Percentiles rank a stretch among this genome's conserved stretches.
These are phyloP conservation scores for Anarsia innoxiella DNA, from an alignment of 2,888 invertebrate genomes.

Conservation along the genomic window DNA sequence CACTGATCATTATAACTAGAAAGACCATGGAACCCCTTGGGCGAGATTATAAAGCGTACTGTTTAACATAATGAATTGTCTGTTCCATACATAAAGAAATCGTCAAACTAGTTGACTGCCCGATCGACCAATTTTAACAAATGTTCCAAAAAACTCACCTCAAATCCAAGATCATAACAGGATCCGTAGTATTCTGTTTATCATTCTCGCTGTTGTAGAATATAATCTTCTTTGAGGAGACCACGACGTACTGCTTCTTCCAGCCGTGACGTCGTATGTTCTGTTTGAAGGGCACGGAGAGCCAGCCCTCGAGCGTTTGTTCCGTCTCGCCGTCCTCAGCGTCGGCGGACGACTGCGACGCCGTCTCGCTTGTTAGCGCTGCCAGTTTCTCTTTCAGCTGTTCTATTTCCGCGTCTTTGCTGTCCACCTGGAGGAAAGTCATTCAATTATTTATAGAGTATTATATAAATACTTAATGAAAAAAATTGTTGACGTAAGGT, in stretches of 20 bases:
- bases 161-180: constrained; percentile 95
- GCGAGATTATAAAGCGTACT: too few species aligned
- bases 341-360: constrained; percentile 92
- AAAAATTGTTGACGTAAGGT: too few species aligned
- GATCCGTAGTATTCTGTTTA: constrained; percentile 95
- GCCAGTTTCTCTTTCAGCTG: constrained; percentile 90
- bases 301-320: constrained; percentile 94
- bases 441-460: too few species aligned
- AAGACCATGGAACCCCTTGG: too few species aligned
- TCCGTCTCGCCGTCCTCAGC: constrained; percentile 88
- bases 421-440: constrained; percentile 78
- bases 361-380: constrained; percentile 88
- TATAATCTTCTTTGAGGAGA: constrained; percentile 96
- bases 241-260: constrained; percentile 98
- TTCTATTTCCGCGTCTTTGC: constrained; percentile 97
- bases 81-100: too few species aligned
- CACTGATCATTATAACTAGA: too few species aligned
- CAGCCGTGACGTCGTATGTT: constrained; percentile 97
- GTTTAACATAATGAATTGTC: too few species aligned
- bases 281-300: constrained; percentile 95
- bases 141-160: constrained; percentile 84
- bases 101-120: too few species aligned
- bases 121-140: too few species aligned
- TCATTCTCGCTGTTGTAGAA: constrained; percentile 97
- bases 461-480: too few species aligned